These are phyloP conservation scores for Tachysurus fulvidraco DNA, from an alignment of 2,113 vertebrate genomes.

Conservation along the genomic window DNA sequence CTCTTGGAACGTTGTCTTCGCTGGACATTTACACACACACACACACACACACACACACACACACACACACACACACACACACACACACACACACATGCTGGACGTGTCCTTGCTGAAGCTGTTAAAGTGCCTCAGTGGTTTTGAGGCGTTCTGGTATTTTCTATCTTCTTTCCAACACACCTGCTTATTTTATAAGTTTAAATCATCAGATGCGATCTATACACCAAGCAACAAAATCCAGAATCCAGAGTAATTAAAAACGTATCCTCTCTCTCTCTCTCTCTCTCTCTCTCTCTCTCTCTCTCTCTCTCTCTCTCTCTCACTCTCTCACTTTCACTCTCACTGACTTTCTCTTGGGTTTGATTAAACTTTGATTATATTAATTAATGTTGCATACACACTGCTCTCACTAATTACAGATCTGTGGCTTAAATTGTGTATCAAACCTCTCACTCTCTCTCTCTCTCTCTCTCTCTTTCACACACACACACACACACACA, in stretches of 20 bases:
- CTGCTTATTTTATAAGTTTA: background rate
- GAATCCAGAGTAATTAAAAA: background rate
- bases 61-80: constrained; percentile 7
- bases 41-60: constrained; percentile 8
- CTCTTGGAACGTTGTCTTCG: background rate
- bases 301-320: background rate
- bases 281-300: background rate
- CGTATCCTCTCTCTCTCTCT: background rate
- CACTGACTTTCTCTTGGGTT: background rate
- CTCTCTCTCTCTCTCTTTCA: background rate
- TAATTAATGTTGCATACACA: constrained; percentile 31
- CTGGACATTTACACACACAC: background rate
- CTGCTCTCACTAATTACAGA: constrained; percentile 26
- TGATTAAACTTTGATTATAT: constrained; percentile 31
- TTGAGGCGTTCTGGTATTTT: background rate
- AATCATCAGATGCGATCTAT: background rate
- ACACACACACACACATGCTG: background rate
- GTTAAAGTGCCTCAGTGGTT: background rate
- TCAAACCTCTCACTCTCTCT: too few species aligned
- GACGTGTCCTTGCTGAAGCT: background rate
- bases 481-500: background rate
- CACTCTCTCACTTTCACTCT: background rate
- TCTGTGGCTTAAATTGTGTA: constrained; percentile 5
- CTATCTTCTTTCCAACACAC: background rate
- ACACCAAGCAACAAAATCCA: background rate